Percentiles rank a stretch among this genome's conserved stretches.
phyloP scores from a whole-genome alignment of 2,888 invertebrate species.

The Aspidapion aeneum region DNA sequence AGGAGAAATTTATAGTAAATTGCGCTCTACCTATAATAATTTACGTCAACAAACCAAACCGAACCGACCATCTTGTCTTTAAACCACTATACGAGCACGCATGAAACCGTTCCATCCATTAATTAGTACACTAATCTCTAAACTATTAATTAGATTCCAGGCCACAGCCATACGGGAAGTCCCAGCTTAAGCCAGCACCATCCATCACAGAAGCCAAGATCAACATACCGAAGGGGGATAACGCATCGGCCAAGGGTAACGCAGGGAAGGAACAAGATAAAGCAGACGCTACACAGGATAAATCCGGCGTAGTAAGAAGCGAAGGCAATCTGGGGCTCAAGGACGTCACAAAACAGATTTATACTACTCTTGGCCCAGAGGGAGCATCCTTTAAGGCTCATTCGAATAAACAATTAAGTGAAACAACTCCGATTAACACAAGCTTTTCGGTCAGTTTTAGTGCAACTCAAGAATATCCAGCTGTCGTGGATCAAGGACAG shows the following conservation, averaged over 20 bases:
- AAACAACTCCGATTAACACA: neutral
- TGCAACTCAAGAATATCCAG: slow-evolving; percentile 40
- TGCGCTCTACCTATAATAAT: no score
- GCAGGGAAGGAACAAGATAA: neutral
- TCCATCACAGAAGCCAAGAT: neutral
- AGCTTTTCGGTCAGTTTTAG: neutral
- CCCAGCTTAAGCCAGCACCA: neutral
- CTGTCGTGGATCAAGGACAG: slow-evolving; percentile 47
- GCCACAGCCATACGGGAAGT: neutral
- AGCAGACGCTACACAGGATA: neutral
- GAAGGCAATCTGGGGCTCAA: neutral
- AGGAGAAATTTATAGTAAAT: no score
- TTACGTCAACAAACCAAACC: no score
- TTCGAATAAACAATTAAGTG: neutral
- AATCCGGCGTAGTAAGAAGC: neutral
- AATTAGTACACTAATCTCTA: neutral
- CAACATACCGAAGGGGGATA: neutral
- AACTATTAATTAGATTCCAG: neutral
- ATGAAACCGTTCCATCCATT: no score
- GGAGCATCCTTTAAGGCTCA: neutral
- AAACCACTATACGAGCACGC: no score
- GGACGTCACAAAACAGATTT: slow-evolving; percentile 4
- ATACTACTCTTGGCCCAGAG: neutral
- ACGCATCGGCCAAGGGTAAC: neutral
- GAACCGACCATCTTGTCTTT: no score